These are phyloP conservation scores for Syncerus caffer DNA, from an alignment of 2,797 vertebrate species.

Conservation along the genomic window DNA sequence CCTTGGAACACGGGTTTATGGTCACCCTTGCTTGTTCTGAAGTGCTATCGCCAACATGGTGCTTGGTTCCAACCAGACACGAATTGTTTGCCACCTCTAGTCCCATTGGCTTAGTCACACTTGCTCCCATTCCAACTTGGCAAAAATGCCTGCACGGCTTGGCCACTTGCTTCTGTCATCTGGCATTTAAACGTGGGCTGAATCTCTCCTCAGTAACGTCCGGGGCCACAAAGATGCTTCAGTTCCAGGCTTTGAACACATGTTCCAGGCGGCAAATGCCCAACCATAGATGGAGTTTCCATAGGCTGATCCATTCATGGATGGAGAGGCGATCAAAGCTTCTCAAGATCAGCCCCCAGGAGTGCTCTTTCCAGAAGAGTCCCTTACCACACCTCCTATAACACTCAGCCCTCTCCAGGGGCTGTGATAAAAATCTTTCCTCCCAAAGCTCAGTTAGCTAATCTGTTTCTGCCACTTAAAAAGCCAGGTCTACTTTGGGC, in stretches of 20 bases:
- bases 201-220: constrained; percentile 78
- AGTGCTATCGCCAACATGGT: constrained; percentile 68
- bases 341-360: neutral
- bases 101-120: constrained; percentile 67
- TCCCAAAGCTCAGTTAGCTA: neutral
- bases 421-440: neutral
- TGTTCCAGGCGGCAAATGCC: constrained; percentile 47
- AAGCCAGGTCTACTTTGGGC: neutral
- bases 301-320: neutral
- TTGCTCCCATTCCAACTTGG: constrained; percentile 74
- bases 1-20: constrained; percentile 60
- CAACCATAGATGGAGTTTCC: constrained; percentile 69
- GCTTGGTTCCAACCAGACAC: constrained; percentile 73
- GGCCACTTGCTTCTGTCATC: constrained; percentile 82
- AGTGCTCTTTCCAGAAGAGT: neutral
- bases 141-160: constrained; percentile 79
- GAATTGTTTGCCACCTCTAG: constrained; percentile 76
- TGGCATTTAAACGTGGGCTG: constrained; percentile 81
- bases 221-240: constrained; percentile 79
- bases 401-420: neutral
- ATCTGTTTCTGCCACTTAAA: neutral
- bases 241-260: constrained; percentile 71
- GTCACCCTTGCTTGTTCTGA: constrained; percentile 73
- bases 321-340: neutral
- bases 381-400: neutral